These are phyloP conservation scores for Ptychadena robeensis DNA, from an alignment of 2,797 vertebrate species.

Conservation along the genomic window DNA sequence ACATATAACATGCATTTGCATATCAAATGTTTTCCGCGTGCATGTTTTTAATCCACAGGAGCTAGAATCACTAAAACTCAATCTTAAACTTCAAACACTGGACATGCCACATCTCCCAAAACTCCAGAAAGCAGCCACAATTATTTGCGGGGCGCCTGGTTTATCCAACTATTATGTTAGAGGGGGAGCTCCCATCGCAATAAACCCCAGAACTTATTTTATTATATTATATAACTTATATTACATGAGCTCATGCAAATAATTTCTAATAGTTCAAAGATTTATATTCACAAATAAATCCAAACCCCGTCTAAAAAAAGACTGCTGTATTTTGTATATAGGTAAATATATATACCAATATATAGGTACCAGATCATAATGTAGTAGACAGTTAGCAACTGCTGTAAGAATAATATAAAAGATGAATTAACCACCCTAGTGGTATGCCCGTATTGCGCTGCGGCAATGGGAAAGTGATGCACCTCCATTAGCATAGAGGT, in stretches of 20 bases:
- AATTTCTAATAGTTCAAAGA: background rate
- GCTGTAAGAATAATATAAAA: too few relatives aligned
- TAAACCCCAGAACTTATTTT: background rate
- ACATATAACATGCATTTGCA: conserved; percentile 27
- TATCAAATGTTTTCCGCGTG: conserved; percentile 29
- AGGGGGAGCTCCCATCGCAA: background rate
- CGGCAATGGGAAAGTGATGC: too few relatives aligned
- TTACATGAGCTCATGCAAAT: background rate
- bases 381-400: too few relatives aligned
- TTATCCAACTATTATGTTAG: background rate
- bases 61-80: conserved; percentile 14
- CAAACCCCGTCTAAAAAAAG: background rate
- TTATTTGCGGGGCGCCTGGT: background rate
- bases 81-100: conserved; percentile 18
- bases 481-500: too few relatives aligned
- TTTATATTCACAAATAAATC: background rate
- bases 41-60: conserved; percentile 39
- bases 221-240: too few relatives aligned
- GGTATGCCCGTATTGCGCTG: too few relatives aligned
- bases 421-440: too few relatives aligned
- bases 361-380: too few relatives aligned
- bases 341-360: too few relatives aligned
- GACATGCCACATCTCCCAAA: background rate
- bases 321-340: too few relatives aligned
- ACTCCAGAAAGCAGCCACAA: background rate